phyloP scores from a whole-genome alignment of 2,797 vertebrate genomes.

The Mormyrus hasselquistii region DNA sequence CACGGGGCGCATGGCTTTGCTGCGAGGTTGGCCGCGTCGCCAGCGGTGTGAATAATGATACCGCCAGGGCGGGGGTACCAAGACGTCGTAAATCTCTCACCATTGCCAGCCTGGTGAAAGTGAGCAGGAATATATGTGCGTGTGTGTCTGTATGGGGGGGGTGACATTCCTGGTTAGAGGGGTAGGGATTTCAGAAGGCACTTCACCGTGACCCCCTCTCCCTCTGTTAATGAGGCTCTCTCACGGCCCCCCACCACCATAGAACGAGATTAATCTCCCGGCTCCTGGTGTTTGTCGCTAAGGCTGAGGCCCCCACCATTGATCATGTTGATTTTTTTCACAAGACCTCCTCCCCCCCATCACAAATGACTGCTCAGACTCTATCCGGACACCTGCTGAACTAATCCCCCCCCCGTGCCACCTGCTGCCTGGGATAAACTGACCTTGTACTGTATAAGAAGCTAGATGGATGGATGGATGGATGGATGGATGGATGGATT shows the following conservation, averaged over 20 bases:
- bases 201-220: background rate
- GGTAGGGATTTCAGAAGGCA: background rate
- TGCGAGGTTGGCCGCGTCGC: background rate
- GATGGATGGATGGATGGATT: background rate
- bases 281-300: background rate
- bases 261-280: slow-evolving; percentile 3
- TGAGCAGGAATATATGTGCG: background rate
- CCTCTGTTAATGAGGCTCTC: background rate
- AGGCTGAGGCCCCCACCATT: background rate
- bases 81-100: background rate
- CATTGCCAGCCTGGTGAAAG: background rate
- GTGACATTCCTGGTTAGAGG: background rate
- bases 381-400: background rate
- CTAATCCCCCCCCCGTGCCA: background rate
- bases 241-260: background rate
- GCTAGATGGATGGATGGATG: background rate
- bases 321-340: slow-evolving; percentile 7
- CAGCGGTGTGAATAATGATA: background rate
- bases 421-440: background rate
- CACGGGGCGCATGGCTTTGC: background rate
- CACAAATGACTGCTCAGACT: background rate
- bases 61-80: background rate
- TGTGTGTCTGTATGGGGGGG: background rate
- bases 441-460: background rate
- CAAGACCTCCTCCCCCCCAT: background rate